Conservation (phyloP, 2,888 invertebrate species). For the Oeneis ivallda region DNA sequence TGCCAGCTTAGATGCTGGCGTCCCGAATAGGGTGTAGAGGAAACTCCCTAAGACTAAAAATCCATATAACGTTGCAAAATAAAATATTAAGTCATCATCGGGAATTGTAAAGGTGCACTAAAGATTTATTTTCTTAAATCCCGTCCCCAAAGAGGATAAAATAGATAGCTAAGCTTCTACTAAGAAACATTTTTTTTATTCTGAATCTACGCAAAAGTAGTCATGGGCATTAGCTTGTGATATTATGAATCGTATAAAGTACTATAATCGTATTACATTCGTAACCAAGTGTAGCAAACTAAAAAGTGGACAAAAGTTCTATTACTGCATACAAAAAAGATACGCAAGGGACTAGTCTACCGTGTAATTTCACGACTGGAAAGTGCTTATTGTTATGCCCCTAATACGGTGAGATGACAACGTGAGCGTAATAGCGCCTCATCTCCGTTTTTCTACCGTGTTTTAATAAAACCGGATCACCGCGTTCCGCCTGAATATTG, state of each 20-base stretch:
- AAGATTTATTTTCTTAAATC: neutral
- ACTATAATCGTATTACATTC: neutral
- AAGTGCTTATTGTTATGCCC: constrained; percentile 31
- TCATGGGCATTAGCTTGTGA: neutral
- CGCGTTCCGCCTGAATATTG: constrained; percentile 73
- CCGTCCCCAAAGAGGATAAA: too few relatives aligned
- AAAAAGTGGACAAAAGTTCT: neutral
- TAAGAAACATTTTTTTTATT: too few relatives aligned
- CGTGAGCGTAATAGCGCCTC: constrained; percentile 44
- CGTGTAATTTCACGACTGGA: constrained; percentile 27
- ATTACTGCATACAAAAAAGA: constrained; percentile 14
- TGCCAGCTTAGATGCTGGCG: constrained; percentile 47
- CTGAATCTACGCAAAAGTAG: too few relatives aligned
- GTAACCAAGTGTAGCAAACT: neutral
- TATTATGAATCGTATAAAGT: neutral
- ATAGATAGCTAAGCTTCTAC: too few relatives aligned
- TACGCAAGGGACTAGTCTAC: constrained; percentile 15
- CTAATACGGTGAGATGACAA: constrained; percentile 33
- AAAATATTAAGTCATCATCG: neutral
- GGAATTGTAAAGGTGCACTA: neutral
- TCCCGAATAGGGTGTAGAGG: constrained; percentile 27
- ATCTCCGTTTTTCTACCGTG: constrained; percentile 61
- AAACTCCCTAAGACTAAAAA: constrained; percentile 26
- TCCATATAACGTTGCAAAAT: neutral
- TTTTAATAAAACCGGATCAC: constrained; percentile 80